Evolutionary conservation across 2,113 vertebrate species (phyloP).

Genomic region (Semicossyphus pulcher): DNA sequence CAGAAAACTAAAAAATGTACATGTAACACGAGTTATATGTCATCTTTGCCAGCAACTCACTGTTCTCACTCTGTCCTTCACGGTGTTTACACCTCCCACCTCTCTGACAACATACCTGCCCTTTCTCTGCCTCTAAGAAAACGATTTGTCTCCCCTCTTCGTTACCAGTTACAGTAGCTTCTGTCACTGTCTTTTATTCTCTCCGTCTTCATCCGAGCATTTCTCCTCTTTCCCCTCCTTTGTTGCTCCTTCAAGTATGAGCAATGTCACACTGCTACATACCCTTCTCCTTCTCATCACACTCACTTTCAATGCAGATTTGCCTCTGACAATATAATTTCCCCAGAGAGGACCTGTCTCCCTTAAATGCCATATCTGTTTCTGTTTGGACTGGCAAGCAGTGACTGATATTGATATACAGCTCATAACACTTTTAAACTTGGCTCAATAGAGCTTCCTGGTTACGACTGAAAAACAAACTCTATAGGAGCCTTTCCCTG

Average conservation of each 20-base stretch:
- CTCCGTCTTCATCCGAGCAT: neutral
- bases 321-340: constrained; percentile 20
- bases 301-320: constrained; percentile 25
- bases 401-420: neutral
- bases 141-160: neutral
- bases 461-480: neutral
- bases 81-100: neutral
- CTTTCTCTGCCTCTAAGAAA: neutral
- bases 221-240: neutral
- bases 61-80: neutral
- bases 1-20: no score
- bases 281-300: neutral
- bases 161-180: neutral
- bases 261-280: neutral
- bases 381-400: constrained; percentile 13
- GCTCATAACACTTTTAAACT: neutral
- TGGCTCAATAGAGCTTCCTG: neutral
- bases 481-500: no score
- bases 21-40: no score
- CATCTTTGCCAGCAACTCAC: neutral
- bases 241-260: neutral
- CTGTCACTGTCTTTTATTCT: neutral
- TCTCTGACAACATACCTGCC: neutral
- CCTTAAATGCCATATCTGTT: constrained; percentile 10
- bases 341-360: constrained; percentile 2